Conservation (phyloP, 2,113 vertebrate species). For the Notiomystis cincta region DNA sequence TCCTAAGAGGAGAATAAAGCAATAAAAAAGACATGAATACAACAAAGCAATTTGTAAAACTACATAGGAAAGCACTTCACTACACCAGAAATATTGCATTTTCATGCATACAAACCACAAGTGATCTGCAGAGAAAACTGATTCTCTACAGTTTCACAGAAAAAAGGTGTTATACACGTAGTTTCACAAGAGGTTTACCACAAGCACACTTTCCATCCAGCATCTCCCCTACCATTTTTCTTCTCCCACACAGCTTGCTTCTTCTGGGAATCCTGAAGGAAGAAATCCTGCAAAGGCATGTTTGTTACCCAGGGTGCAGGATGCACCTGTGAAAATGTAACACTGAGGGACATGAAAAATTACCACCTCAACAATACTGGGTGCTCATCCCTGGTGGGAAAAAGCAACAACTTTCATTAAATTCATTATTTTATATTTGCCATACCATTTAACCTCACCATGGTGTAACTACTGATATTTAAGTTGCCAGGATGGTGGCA, state of each 20-base stretch:
- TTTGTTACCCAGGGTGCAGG: not conserved
- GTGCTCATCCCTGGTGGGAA: not conserved
- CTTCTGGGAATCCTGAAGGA: not conserved
- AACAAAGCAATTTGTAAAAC: conserved; percentile 15
- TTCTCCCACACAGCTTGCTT: not conserved
- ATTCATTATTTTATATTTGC: not conserved
- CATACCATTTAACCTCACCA: not conserved
- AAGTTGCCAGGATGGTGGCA: not conserved
- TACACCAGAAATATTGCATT: conserved; percentile 41
- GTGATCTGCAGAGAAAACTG: conserved; percentile 1
- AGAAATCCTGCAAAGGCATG: not conserved
- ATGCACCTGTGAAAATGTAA: not conserved
- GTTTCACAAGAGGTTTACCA: not conserved
- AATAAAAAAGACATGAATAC: not conserved
- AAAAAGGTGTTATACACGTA: not conserved
- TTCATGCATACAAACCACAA: conserved; percentile 23
- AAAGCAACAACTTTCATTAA: not conserved
- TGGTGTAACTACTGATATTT: not conserved
- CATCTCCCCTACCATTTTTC: not conserved
- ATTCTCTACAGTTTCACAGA: conserved; percentile 8
- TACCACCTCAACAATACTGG: not conserved
- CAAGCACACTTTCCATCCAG: not conserved
- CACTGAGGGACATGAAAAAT: not conserved
- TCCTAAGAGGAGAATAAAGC: not conserved
- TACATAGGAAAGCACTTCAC: not conserved